Conservation (phyloP, 1,140 invertebrate species). For the Argopecten irradians region DNA sequence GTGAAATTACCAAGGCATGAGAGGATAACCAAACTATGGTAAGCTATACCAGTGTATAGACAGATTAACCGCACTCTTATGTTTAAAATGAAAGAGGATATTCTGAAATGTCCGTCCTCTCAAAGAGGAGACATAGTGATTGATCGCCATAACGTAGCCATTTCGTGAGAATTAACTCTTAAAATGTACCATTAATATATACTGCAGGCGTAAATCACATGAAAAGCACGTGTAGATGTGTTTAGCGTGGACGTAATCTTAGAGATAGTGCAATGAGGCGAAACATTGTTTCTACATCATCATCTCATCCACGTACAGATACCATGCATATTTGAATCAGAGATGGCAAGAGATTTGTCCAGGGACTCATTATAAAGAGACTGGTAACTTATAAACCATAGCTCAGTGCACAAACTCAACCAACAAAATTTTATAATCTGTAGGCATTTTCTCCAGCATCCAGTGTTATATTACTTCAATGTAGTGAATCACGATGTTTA, state of each 20-base stretch:
- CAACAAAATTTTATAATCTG: slow-evolving; percentile 2
- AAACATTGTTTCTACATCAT: slow-evolving; percentile 9
- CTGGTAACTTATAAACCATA: slow-evolving; percentile 17
- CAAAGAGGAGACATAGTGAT: background rate
- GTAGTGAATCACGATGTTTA: background rate
- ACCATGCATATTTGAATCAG: background rate
- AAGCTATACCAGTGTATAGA: background rate
- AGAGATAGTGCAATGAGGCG: slow-evolving; percentile 12
- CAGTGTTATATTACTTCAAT: background rate
- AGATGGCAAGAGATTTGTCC: background rate
- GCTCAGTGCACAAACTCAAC: background rate
- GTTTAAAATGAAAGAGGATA: background rate
- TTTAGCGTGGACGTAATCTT: slow-evolving; percentile 7
- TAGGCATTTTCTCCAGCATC: background rate
- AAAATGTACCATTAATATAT: slow-evolving; percentile 17
- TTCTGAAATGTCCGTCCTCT: background rate
- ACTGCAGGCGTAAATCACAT: background rate
- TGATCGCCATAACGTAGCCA: background rate
- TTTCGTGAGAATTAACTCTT: slow-evolving; percentile 22
- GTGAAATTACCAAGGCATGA: no score
- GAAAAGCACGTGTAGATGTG: background rate
- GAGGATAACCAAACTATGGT: no score
- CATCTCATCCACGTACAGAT: slow-evolving; percentile 15
- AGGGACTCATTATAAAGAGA: background rate
- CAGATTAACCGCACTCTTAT: background rate